phyloP scores from a whole-genome alignment of 2,888 invertebrate species.

The Branchellion lobata region DNA sequence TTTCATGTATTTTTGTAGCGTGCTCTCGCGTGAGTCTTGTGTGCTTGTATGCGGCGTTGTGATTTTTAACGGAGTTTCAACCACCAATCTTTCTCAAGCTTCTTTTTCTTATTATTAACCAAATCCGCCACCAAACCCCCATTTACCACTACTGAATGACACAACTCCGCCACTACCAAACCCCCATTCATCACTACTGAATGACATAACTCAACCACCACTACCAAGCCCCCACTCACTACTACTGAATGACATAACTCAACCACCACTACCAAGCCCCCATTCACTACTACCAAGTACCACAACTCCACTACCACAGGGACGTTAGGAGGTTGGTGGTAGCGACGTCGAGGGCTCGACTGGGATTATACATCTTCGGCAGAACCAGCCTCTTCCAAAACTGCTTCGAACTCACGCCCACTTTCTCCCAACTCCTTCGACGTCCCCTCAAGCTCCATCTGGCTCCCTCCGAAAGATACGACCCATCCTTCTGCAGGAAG shows the following conservation, averaged over 20 bases:
- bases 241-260: neutral
- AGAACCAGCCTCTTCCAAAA: conserved; percentile 87
- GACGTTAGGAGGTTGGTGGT: conserved; percentile 95
- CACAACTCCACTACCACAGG: conserved; percentile 54
- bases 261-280: too few relatives aligned
- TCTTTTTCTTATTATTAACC: neutral
- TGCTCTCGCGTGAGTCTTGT: too few relatives aligned
- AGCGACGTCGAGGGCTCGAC: conserved; percentile 92
- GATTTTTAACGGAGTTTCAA: too few relatives aligned
- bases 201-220: too few relatives aligned
- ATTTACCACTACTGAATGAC: too few relatives aligned
- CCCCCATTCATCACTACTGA: too few relatives aligned
- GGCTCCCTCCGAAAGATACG: conserved; percentile 77
- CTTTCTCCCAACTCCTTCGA: conserved; percentile 79
- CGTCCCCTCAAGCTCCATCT: conserved; percentile 79
- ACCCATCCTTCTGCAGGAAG: conserved; percentile 61
- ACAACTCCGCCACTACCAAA: too few relatives aligned
- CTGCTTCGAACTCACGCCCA: conserved; percentile 93
- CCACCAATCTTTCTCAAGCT: neutral
- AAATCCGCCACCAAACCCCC: too few relatives aligned
- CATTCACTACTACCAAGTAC: neutral
- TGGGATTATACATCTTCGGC: conserved; percentile 94
- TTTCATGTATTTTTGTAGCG: neutral
- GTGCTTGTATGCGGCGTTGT: too few relatives aligned
- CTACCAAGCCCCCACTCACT: too few relatives aligned